Evolutionary conservation across 23 tunicate species (phyloP).

Genomic region (Clavelina lepadiformis): DNA sequence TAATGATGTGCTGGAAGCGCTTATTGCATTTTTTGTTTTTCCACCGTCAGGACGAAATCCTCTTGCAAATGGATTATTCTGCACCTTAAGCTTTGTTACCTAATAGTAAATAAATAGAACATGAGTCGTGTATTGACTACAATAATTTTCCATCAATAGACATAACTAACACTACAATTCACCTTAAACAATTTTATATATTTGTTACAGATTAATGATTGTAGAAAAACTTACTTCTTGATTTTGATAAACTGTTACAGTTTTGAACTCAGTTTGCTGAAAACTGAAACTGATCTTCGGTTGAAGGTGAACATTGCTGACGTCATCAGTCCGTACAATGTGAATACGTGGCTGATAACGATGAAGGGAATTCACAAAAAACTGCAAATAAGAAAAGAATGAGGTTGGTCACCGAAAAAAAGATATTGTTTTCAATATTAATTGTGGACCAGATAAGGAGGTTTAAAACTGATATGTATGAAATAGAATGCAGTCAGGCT

Average conservation of each 20-base stretch:
- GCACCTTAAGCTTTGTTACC: slow-evolving; percentile 59
- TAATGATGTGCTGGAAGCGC: too few species aligned
- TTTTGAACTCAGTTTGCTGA: slow-evolving; percentile 45
- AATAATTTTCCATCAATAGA: too few species aligned
- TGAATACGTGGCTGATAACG: slow-evolving; percentile 54
- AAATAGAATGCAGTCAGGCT: too few species aligned
- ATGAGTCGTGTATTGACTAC: too few species aligned
- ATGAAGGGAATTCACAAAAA: slow-evolving; percentile 55
- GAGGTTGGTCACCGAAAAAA: too few species aligned
- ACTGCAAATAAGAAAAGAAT: slow-evolving; percentile 5
- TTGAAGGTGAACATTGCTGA: slow-evolving; percentile 12
- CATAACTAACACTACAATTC: too few species aligned
- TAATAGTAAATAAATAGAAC: too few species aligned
- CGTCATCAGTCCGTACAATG: slow-evolving; percentile 43
- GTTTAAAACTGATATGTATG: too few species aligned
- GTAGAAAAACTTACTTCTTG: slow-evolving; percentile 25
- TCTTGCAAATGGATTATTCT: slow-evolving; percentile 69
- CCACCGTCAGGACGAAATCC: slow-evolving; percentile 70
- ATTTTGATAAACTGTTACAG: slow-evolving; percentile 73
- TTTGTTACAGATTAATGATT: too few species aligned
- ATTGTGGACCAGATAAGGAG: too few species aligned
- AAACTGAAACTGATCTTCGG: slow-evolving; percentile 39
- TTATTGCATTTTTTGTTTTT: slow-evolving; percentile 24
- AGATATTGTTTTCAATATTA: too few species aligned
- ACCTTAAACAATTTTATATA: too few species aligned